Conservation (phyloP, 2,113 vertebrate species). For the Corvus cornix region DNA sequence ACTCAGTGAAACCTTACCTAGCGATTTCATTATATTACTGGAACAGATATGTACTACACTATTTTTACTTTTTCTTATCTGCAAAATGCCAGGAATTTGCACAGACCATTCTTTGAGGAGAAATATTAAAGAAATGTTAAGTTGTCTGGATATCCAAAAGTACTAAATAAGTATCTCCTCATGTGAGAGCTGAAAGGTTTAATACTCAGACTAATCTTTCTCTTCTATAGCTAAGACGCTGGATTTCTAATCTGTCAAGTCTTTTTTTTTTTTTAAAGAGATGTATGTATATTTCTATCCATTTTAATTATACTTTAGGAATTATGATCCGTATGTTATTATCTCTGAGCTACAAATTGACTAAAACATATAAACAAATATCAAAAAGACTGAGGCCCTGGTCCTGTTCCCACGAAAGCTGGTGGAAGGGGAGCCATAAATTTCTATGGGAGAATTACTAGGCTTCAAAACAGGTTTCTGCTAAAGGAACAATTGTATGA, state of each 20-base stretch:
- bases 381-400: neutral
- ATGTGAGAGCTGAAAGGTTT: constrained; percentile 20
- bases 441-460: neutral
- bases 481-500: neutral
- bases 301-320: constrained; percentile 31
- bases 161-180: constrained; percentile 8
- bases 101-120: neutral
- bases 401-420: neutral
- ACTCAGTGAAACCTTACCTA: neutral
- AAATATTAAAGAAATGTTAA: neutral
- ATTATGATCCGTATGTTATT: constrained; percentile 19
- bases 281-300: constrained; percentile 6
- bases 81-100: neutral
- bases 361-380: neutral
- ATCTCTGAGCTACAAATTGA: constrained; percentile 1
- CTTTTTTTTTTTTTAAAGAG: neutral
- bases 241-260: constrained; percentile 30
- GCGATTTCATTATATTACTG: neutral
- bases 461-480: neutral
- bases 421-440: neutral
- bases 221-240: neutral
- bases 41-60: neutral
- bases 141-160: neutral
- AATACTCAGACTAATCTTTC: constrained; percentile 32
- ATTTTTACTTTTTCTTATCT: neutral